These are phyloP conservation scores for Pristionchus mayeri DNA, from an alignment of 2,888 invertebrate genomes.

Conservation along the genomic window DNA sequence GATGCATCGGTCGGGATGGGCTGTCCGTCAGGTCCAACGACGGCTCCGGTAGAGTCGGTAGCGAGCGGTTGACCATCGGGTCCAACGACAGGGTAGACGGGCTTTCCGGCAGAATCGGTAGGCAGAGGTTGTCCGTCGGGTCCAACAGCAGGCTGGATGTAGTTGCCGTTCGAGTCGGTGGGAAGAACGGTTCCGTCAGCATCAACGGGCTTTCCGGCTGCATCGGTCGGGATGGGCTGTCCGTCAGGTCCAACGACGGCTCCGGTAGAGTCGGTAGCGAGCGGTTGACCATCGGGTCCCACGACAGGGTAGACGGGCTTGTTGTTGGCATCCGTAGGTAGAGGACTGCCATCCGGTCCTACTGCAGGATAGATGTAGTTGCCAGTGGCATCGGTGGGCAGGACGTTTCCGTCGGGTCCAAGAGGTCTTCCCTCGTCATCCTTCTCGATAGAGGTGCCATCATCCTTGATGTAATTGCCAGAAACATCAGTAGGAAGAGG, in stretches of 20 bases:
- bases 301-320: conserved; percentile 43
- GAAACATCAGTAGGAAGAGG: conserved; percentile 60
- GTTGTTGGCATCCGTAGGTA: conserved; percentile 53
- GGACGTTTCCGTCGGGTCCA: conserved; percentile 51
- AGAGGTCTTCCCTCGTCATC: conserved; percentile 39
- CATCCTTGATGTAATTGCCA: conserved; percentile 43
- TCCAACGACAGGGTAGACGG: conserved; percentile 56
- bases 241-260: conserved; percentile 48
- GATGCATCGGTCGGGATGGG: conserved; percentile 54
- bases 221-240: conserved; percentile 52
- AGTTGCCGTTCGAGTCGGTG: conserved; percentile 59
- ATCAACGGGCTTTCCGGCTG: conserved; percentile 56
- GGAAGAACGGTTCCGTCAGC: conserved; percentile 55
- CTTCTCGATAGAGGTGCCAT: conserved; percentile 51
- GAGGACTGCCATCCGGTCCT: background rate
- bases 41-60: conserved; percentile 54
- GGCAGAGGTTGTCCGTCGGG: conserved; percentile 52
- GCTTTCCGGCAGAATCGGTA: conserved; percentile 52
- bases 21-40: conserved; percentile 51
- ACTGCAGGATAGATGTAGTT: conserved; percentile 49
- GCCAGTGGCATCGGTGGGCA: conserved; percentile 60
- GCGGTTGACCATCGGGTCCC: conserved; percentile 29
- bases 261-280: conserved; percentile 39
- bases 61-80: conserved; percentile 57
- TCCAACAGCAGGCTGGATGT: conserved; percentile 54